Evolutionary conservation across 1,140 invertebrate genomes (phyloP), one percentile per base, ranked within the genome.

Genomic region (Lutraria rhynchaena): DNA sequence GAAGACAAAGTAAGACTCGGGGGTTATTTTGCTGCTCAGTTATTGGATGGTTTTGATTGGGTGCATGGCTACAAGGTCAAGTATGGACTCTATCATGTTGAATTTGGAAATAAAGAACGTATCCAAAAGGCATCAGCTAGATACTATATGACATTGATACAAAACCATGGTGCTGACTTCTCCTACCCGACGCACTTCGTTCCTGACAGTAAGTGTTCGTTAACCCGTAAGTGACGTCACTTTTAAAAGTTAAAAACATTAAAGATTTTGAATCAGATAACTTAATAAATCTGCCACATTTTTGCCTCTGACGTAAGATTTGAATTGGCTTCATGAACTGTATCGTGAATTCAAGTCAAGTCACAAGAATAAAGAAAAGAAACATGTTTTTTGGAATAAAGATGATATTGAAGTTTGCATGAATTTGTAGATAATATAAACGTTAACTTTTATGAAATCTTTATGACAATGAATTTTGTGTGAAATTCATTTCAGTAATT

Each of bases 11-110:
- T 94, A 44, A 93, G 95, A 33, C 93, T 97, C 0, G 89, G 92
- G 9, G 95, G 93, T 0, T 96, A 96, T 87, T 94, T 94, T 0
- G 91, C 94, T 53, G 97, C 96, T 96, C 95, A 94, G 83, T 88
- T 97, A 0, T 90, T 96, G 80, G 96, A 97, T 83, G 96, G 96
- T 89, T 96, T 96, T 88, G 96, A 97, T 91, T 97, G 96, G 96
- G 88, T 89, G 0, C 86, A 80, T 24, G 93, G 93, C 19, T 93
- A 91, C 82, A 85, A 78, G 19, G 92, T 94, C 81, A 94, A 94
- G 83, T 97, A 96, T 89, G 96, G 96, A 1, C 87, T 97, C 0
- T 95, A 95, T 84, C 92, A 94, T 24, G 95, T 97, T 0, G 94
- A 97, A 88, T 96, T 96, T 86, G 92, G 90, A 0, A 88, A 94